Base-by-base conservation (phyloP, 2,888 invertebrate species). In the Mechanitis messenoides region DNA sequence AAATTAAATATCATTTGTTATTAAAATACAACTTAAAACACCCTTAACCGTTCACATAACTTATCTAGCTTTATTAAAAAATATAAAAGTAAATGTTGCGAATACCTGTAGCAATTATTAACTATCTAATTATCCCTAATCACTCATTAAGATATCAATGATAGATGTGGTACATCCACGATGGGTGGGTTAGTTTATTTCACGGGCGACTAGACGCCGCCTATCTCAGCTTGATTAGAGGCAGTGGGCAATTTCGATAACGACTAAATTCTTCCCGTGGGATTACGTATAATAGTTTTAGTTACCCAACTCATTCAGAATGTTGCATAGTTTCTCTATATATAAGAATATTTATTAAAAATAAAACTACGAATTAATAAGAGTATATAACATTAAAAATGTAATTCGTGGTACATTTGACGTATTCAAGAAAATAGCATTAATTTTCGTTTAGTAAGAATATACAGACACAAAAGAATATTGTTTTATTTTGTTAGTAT, bases 211-310 rank as follows among this genome's bases (percentile, higher is more conserved):
- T 54, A 53, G 33, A 7, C 53, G 58, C 61, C 28, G 35, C n/a
- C 55, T 38, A 55, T 55, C 55, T 55, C 35, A 11, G 35, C 28
- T n/a, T 12, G 33, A 55, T 31, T 31, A 31, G 6, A 9, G 50
- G 31, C 31, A 31, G 9, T 50, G 50, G 42, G 6, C 46, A 56
- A 53, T 54, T 57, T 54, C 47, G 62, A 62, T 62, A 62, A 54
- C 58, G 61, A 45, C 46, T 28, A 53, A 62, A 62, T 46, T 50
- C 56, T 53, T 59, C 59, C 62, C 56, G 56, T 59, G 59, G 59
- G 62, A 59, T 62, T 62, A 62, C 59, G 20, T 55, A 62, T 62
- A 62, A 62, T 62, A 46, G 31, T 50, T 50, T 31, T 50, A 50
- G 50, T 50, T 50, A 9, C 50, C 47, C 11, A 31, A 50, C 31